Conservation (phyloP, 2,888 invertebrate species). For the Eupsilia transversa region DNA sequence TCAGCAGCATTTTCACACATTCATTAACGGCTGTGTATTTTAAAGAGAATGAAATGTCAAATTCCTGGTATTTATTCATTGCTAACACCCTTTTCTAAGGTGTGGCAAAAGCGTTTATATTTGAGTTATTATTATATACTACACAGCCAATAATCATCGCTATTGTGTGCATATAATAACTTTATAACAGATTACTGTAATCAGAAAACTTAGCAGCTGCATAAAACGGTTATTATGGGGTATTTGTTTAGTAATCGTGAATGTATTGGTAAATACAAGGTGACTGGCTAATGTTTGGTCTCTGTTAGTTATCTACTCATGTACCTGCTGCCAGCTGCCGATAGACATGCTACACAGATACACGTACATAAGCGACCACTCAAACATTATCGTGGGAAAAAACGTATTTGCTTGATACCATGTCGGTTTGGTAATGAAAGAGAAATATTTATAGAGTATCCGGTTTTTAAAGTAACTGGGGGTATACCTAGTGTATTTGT, state of each 20-base stretch:
- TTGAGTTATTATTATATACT: neutral
- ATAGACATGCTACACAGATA: constrained; percentile 9
- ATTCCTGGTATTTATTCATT: neutral
- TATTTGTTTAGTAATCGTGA: neutral
- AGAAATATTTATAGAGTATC: constrained; percentile 46
- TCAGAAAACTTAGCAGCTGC: neutral
- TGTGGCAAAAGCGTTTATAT: neutral
- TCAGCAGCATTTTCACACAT: neutral
- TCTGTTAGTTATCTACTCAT: constrained; percentile 21
- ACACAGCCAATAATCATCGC: too few species aligned
- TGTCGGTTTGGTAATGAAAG: constrained; percentile 42
- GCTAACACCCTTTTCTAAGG: neutral
- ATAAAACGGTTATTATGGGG: neutral
- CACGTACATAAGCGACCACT: constrained; percentile 24
- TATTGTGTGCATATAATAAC: neutral
- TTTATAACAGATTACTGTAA: neutral
- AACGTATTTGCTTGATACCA: constrained; percentile 42
- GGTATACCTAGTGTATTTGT: neutral
- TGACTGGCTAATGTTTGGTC: neutral
- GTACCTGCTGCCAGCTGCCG: neutral
- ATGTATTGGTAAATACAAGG: neutral
- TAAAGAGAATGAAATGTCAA: neutral
- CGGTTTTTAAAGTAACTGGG: constrained; percentile 4
- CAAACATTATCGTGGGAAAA: constrained; percentile 52
- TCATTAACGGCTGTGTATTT: neutral